These are phyloP conservation scores for Lycodopsis pacificus DNA, from an alignment of 2,797 vertebrate genomes.

Conservation along the genomic window DNA sequence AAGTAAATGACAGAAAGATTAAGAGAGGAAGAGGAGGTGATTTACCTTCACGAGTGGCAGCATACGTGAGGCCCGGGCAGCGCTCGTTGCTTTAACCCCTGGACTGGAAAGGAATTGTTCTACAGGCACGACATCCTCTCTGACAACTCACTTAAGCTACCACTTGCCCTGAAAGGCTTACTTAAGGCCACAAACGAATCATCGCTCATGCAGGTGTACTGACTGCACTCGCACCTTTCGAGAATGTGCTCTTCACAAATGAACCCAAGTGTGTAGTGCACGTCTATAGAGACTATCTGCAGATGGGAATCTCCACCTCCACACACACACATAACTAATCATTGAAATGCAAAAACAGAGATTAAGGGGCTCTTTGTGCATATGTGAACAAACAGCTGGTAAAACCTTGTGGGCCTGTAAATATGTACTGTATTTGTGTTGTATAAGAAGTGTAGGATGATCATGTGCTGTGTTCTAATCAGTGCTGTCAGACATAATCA, in stretches of 20 bases:
- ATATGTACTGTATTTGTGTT: conserved; percentile 21
- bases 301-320: not conserved
- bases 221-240: not conserved
- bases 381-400: conserved; percentile 47
- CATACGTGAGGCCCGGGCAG: conserved; percentile 58
- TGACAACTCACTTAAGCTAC: conserved; percentile 69
- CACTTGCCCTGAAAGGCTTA: conserved; percentile 48
- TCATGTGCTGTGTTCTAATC: conserved; percentile 43
- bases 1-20: conserved; percentile 82
- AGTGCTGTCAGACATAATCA: conserved; percentile 47
- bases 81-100: conserved; percentile 75
- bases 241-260: conserved; percentile 12
- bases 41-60: conserved; percentile 78
- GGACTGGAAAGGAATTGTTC: conserved; percentile 74
- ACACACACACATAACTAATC: conserved; percentile 2
- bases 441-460: conserved; percentile 5
- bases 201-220: conserved; percentile 15
- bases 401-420: conserved; percentile 16
- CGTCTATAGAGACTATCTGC: conserved; percentile 2
- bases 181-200: conserved; percentile 45
- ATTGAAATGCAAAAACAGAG: conserved; percentile 11
- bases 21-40: conserved; percentile 73
- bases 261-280: not conserved
- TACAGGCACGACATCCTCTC: conserved; percentile 33
- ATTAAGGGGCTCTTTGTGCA: conserved; percentile 11